Conservation (phyloP, 2,888 invertebrate species). For the Mesoligia furuncula region DNA sequence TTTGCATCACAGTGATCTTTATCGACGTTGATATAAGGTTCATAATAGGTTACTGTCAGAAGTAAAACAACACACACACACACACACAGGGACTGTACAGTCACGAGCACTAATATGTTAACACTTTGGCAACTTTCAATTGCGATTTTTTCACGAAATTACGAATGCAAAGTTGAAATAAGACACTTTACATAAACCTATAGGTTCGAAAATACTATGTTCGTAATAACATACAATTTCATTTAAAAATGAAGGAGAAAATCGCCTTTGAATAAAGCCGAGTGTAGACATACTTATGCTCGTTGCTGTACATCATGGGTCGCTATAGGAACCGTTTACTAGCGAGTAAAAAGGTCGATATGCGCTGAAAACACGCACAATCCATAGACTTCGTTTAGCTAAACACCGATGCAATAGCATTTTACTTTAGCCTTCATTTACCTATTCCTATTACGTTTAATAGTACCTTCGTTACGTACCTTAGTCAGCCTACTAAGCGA, state of each 20-base stretch:
- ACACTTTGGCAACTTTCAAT: no score
- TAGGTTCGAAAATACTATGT: no score
- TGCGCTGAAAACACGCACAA: neutral
- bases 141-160: no score
- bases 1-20: neutral
- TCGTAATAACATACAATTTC: no score
- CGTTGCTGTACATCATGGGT: neutral
- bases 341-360: neutral
- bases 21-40: neutral
- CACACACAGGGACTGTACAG: neutral
- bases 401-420: conserved; percentile 10
- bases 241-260: no score
- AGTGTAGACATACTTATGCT: no score
- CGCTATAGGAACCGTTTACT: neutral
- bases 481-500: conserved; percentile 40
- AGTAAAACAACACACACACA: neutral
- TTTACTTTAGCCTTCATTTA: conserved; percentile 1
- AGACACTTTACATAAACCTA: no score
- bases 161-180: no score
- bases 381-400: neutral
- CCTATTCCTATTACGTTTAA: conserved; percentile 29
- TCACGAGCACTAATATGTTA: no score
- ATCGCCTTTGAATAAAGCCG: no score
- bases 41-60: neutral
- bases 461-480: conserved; percentile 46